Evolutionary conservation across 2,797 vertebrate genomes (phyloP), one percentile per base, ranked within the genome.

Genomic region (Sarcophilus harrisii): DNA sequence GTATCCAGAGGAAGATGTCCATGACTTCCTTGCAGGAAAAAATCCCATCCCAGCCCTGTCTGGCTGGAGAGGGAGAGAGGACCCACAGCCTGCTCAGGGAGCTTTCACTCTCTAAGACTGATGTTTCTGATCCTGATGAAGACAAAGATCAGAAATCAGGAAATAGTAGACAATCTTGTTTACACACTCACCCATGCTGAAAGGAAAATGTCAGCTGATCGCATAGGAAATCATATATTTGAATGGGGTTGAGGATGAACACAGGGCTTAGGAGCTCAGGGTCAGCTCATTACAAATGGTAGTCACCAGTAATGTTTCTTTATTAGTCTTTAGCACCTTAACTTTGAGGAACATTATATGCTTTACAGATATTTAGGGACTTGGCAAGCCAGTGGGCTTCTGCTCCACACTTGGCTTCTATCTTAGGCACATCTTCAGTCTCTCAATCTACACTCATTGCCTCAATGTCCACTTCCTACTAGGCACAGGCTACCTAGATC

Each of bases 91-190:
- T 16, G 29, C 18, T 16, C 52, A 16, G 59, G 66, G 57, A 8
- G 32, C 49, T 54, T 90, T 92, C 9, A 28, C 87, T 14, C 18
- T 58, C 30, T 58, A 54, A 57, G 57, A 49, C 21, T 54, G n/a
- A 94, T 90, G 66, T 54, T 87, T 93, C 92, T 93, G 93, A 62
- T 1, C 62, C n/a, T 21, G 27, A 54, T 0, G 10, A 93, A 52
- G 49, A 38, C 4, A 14, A 59, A 60, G 6, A 91, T 95, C 92
- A 90, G 96, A 96, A 96, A 97, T 95, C 96, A 97, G 98, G 98
- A 98, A 98, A 94, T 96, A 96, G 95, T 89, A 73, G 58, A 89
- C 27, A 28, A 5, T 52, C 16, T 89, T 98, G 94, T 97, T 96
- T 96, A 93, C 92, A 91, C 38, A 90, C 49, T 92, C 28, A 66